Evolutionary conservation across 64 coral and sea anemone species (phyloP).

Genomic region (Montipora capricornis): DNA sequence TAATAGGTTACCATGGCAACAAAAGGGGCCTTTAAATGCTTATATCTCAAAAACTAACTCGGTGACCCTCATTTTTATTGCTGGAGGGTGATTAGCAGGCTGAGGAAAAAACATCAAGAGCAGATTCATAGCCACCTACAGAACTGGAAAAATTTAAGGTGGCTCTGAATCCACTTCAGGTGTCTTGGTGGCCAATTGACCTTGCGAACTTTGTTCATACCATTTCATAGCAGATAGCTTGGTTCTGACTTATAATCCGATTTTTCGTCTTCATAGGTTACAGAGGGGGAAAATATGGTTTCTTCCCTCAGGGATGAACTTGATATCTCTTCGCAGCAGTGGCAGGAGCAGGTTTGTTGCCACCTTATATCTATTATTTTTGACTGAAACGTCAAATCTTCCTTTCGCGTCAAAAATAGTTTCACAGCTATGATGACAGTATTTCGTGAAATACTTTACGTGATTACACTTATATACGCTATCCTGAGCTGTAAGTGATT

Average conservation of each 20-base stretch:
- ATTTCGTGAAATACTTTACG: background rate
- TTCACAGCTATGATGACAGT: conserved; percentile 21
- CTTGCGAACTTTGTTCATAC: too few relatives aligned
- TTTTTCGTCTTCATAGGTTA: background rate
- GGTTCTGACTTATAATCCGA: background rate
- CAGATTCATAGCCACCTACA: too few relatives aligned
- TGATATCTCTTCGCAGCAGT: conserved; percentile 22
- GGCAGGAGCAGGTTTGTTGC: conserved; percentile 6
- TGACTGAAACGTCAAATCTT: background rate
- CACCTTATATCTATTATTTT: too few relatives aligned
- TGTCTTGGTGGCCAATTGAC: too few relatives aligned
- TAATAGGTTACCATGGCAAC: too few relatives aligned
- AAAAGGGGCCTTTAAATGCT: too few relatives aligned
- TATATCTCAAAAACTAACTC: too few relatives aligned
- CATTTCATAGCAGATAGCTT: background rate
- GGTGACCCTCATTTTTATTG: too few relatives aligned
- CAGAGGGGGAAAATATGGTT: conserved; percentile 21
- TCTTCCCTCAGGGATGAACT: conserved; percentile 30
- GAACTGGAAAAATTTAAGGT: too few relatives aligned
- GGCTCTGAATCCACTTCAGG: too few relatives aligned
- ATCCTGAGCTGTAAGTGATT: conserved; percentile 43
- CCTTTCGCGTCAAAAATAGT: background rate
- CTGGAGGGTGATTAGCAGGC: too few relatives aligned
- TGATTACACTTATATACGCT: conserved; percentile 53
- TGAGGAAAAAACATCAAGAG: too few relatives aligned